Evolutionary conservation across 1,140 invertebrate genomes (phyloP).

Genomic region (Galleria mellonella): DNA sequence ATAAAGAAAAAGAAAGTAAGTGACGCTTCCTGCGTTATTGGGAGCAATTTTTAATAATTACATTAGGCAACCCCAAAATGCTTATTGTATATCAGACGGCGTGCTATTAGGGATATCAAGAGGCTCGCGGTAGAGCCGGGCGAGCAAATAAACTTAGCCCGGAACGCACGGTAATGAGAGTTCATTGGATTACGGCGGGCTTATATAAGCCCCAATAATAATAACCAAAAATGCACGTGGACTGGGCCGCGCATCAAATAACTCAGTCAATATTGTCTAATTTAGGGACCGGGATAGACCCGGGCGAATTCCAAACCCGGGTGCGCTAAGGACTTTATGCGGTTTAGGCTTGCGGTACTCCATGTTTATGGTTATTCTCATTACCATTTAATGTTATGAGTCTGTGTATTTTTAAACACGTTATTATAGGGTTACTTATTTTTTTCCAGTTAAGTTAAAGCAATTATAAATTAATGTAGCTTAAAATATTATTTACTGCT

Average conservation of each 20-base stretch:
- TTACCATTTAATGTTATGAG: conserved; percentile 29
- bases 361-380: conserved; percentile 56
- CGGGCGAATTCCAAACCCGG: conserved; percentile 29
- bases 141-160: conserved; percentile 59
- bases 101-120: conserved; percentile 55
- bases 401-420: conserved; percentile 19
- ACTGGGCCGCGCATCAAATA: conserved; percentile 51
- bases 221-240: conserved; percentile 71
- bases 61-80: conserved; percentile 40
- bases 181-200: conserved; percentile 67
- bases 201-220: conserved; percentile 62
- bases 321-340: conserved; percentile 1
- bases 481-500: too few relatives aligned
- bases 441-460: background rate
- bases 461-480: too few relatives aligned
- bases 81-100: conserved; percentile 36
- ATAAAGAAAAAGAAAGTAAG: conserved; percentile 26
- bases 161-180: conserved; percentile 62
- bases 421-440: conserved; percentile 4
- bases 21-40: conserved; percentile 43
- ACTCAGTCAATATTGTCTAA: conserved; percentile 69
- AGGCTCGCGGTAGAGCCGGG: conserved; percentile 48
- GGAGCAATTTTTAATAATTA: conserved; percentile 72
- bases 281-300: conserved; percentile 44
- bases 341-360: conserved; percentile 20